These are phyloP conservation scores for Pachypanchax playfairii DNA, from an alignment of 2,113 vertebrate species.

Conservation along the genomic window DNA sequence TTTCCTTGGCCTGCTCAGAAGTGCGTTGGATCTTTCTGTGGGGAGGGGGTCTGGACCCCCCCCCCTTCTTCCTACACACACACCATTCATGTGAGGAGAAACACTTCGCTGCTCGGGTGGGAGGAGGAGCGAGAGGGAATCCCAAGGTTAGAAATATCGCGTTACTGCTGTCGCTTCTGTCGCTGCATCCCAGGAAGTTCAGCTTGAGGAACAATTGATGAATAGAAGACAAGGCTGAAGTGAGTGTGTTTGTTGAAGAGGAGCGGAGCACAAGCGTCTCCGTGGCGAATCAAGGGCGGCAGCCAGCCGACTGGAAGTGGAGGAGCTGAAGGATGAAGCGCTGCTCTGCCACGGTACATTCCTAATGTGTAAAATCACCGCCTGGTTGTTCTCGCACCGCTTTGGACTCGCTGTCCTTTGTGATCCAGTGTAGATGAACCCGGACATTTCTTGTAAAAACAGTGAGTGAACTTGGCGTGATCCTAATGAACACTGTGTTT, in stretches of 20 bases:
- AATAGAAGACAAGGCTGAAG: slow-evolving; percentile 12
- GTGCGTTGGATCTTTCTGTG: neutral
- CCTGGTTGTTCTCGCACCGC: slow-evolving; percentile 6
- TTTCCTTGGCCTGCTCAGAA: neutral
- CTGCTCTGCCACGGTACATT: slow-evolving; percentile 13
- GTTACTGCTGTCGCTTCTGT: slow-evolving; percentile 44
- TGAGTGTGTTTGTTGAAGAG: neutral
- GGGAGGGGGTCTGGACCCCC: slow-evolving; percentile 2
- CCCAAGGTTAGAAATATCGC: slow-evolving; percentile 69
- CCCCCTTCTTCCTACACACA: no score
- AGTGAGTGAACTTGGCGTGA: neutral
- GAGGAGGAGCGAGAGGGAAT: slow-evolving; percentile 68
- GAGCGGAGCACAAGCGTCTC: neutral
- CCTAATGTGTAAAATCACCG: slow-evolving; percentile 30
- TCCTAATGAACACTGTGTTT: slow-evolving; percentile 16
- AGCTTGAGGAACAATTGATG: slow-evolving; percentile 8
- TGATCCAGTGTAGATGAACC: slow-evolving; percentile 4
- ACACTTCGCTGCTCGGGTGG: neutral
- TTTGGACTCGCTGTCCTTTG: slow-evolving; percentile 37
- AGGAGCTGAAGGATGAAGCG: no score
- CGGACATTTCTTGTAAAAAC: neutral
- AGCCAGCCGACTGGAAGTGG: no score
- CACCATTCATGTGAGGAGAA: slow-evolving; percentile 18
- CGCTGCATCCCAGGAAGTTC: slow-evolving; percentile 26
- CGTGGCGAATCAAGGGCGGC: no score